Evolutionary conservation across 2,113 vertebrate species (phyloP).

Genomic region (Anser cygnoides): DNA sequence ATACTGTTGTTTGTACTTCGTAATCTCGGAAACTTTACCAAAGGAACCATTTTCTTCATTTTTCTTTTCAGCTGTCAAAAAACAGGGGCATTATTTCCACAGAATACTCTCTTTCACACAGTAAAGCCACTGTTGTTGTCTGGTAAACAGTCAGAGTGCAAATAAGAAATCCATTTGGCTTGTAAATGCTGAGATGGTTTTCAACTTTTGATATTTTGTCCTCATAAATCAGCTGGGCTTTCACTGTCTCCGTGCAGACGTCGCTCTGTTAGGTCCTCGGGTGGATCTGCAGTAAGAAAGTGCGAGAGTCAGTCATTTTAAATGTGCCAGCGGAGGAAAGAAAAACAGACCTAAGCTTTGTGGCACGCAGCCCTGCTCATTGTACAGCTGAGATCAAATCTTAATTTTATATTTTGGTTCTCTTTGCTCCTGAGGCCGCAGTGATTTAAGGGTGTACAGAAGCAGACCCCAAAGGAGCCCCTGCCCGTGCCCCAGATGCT

Average conservation of each 20-base stretch:
- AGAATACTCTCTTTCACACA: constrained; percentile 59
- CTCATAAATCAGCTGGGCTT: constrained; percentile 65
- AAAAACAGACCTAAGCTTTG: background rate
- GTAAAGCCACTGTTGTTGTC: constrained; percentile 73
- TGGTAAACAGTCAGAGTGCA: constrained; percentile 79
- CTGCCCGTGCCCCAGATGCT: background rate
- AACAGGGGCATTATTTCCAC: constrained; percentile 33
- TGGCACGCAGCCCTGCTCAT: background rate
- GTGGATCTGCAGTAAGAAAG: constrained; percentile 91
- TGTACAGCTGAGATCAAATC: background rate
- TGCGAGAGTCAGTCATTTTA: background rate
- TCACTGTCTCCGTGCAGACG: constrained; percentile 61
- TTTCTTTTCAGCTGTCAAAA: constrained; percentile 62
- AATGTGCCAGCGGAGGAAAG: background rate
- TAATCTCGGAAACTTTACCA: constrained; percentile 57
- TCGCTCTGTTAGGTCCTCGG: constrained; percentile 92
- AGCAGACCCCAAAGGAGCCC: background rate
- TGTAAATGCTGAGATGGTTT: constrained; percentile 84
- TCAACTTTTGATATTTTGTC: constrained; percentile 79
- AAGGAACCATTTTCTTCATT: constrained; percentile 60
- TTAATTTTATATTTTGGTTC: background rate
- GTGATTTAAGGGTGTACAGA: background rate
- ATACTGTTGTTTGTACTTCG: constrained; percentile 59
- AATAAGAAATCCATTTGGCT: constrained; percentile 92
- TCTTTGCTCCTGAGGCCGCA: background rate